phyloP scores from a whole-genome alignment of 2,888 invertebrate genomes.

The Achlya flavicornis region DNA sequence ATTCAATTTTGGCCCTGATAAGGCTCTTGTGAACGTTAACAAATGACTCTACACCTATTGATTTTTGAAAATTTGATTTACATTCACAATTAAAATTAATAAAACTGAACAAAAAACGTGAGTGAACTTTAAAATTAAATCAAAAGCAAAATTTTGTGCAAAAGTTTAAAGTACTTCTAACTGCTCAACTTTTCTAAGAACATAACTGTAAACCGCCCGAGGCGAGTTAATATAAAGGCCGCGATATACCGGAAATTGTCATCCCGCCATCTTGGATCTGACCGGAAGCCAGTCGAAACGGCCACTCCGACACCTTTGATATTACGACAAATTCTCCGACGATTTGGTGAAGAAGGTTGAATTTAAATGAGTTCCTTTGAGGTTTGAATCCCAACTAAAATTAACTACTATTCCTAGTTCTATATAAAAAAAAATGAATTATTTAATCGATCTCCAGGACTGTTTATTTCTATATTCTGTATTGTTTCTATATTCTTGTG shows the following conservation, averaged over 20 bases:
- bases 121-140: slow-evolving; percentile 9
- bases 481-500: no score
- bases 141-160: slow-evolving; percentile 5
- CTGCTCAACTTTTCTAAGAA: slow-evolving; percentile 24
- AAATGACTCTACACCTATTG: no score
- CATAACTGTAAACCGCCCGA: slow-evolving; percentile 33
- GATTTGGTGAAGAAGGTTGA: background rate
- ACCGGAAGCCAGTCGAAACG: slow-evolving; percentile 37
- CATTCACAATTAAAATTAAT: slow-evolving; percentile 8
- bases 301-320: slow-evolving; percentile 29
- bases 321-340: slow-evolving; percentile 23
- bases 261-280: slow-evolving; percentile 38
- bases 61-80: no score
- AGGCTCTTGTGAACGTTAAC: no score
- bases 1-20: no score
- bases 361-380: no score
- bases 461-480: no score
- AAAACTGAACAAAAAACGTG: background rate
- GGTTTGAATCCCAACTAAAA: no score
- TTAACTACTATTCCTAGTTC: no score
- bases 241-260: slow-evolving; percentile 44
- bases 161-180: slow-evolving; percentile 16
- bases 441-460: no score
- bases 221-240: slow-evolving; percentile 40
- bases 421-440: no score